Base-by-base conservation (phyloP, 2,113 vertebrate genomes). In the Macquaria australasica region DNA sequence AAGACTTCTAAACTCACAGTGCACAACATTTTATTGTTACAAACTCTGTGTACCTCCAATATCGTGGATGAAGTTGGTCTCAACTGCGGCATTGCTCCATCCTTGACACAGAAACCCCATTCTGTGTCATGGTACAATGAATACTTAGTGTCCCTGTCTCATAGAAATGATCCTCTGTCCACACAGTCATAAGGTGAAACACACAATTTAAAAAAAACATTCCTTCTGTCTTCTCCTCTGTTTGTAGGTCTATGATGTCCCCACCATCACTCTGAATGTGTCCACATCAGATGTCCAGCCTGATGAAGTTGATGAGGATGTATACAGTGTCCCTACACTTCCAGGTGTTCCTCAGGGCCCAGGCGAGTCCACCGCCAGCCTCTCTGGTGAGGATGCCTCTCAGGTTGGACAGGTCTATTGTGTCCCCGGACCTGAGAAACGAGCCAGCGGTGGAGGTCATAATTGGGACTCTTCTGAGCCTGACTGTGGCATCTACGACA, bases 401-500 rank as follows among this genome's bases (percentile, higher is more conserved):
- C 94, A 92, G 53, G 93, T 90, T 9, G 72, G 82, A 86, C 86
- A 93, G 86, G 39, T 87, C 53, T 91, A 88, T 28, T 84, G 89
- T 0, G 37, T 95, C 66, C 93, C 96, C 0, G 96, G 93, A 89
- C 87, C 21, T 20, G 94, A 94, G 60, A 96, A 93, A 50, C 84
- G 87, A 34, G 81, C 70, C 23, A 85, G 82, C 14, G 1, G 69
- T 1, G 88, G 84, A 11, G 53, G 87, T 72, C 55, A 88, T 16
- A 83, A 75, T 79, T 79, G 87, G 60, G 80, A 94, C 67, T 73
- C 87, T 2, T 88, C 86, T 1, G 85, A 96, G 28, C 78, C 77
- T 0, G 96, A 97, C 1, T 95, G 96, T 25, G 96, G 95, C 84
- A 96, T 98, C 87, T 98, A 98, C 0, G 97, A 98, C n/a, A 96